phyloP scores from a whole-genome alignment of 1,140 invertebrate species.

The Plectus sambesii region DNA sequence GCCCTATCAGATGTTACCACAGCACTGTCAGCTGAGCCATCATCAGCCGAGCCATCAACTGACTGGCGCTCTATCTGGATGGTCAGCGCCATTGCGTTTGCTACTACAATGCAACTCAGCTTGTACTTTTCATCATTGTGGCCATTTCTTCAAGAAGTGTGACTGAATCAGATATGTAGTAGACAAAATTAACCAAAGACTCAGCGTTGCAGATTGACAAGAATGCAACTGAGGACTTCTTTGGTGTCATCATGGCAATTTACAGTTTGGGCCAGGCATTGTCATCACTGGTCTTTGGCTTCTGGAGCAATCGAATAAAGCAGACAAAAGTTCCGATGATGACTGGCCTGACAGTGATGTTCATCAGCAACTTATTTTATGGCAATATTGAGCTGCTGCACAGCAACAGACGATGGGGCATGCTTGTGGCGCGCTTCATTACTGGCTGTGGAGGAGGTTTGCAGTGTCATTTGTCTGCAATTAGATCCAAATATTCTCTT shows the following conservation, averaged over 20 bases:
- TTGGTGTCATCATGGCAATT: constrained; percentile 14
- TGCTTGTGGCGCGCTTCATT: constrained; percentile 3
- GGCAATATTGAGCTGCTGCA: background rate
- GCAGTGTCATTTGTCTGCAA: background rate
- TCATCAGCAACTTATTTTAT: constrained; percentile 12
- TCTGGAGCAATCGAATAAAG: constrained; percentile 2
- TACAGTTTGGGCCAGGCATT: constrained; percentile 17
- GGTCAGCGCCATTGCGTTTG: too few species aligned
- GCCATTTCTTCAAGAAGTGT: constrained; percentile 16
- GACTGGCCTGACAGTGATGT: constrained; percentile 8
- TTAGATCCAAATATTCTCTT: background rate
- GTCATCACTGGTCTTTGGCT: constrained; percentile 13
- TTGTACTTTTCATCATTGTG: constrained; percentile 15
- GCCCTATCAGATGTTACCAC: too few species aligned
- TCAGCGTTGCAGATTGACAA: background rate
- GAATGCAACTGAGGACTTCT: constrained; percentile 9
- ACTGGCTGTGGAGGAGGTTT: constrained; percentile 13
- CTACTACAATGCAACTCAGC: constrained; percentile 13
- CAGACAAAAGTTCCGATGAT: constrained; percentile 11
- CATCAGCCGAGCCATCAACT: too few species aligned
- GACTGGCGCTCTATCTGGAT: too few species aligned
- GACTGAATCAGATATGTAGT: too few species aligned
- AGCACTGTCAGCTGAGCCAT: too few species aligned
- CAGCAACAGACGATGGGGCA: background rate
- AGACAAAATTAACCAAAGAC: too few species aligned